Conservation (phyloP, 2,113 vertebrate species). For the Stomatorhinus ivindoensis region DNA sequence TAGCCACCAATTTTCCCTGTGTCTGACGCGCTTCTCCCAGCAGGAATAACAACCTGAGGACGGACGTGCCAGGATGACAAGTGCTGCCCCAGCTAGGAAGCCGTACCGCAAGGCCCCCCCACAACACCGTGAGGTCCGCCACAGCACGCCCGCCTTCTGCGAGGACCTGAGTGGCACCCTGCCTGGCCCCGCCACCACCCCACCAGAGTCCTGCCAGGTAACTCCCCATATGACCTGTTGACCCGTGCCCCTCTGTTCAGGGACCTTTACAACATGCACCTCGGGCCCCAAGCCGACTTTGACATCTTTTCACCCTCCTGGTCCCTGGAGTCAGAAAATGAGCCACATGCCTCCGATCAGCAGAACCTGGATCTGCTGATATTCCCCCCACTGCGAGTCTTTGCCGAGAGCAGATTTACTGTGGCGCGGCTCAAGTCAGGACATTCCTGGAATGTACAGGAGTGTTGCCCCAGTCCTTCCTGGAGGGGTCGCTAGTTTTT, state of each 20-base stretch:
- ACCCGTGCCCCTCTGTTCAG: slow-evolving; percentile 41
- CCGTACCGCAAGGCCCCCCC: slow-evolving; percentile 95
- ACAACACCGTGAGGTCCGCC: slow-evolving; percentile 83
- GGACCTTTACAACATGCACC: slow-evolving; percentile 37
- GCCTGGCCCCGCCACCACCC: slow-evolving; percentile 42
- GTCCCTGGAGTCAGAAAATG: slow-evolving; percentile 57
- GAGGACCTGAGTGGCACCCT: slow-evolving; percentile 60
- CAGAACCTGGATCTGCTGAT: slow-evolving; percentile 52
- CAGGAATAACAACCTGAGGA: slow-evolving; percentile 30
- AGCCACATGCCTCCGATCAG: slow-evolving; percentile 54
- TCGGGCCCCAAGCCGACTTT: slow-evolving; percentile 43
- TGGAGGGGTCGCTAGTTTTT: slow-evolving; percentile 59
- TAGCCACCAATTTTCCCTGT: not conserved
- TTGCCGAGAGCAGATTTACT: slow-evolving; percentile 19
- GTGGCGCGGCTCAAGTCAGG: slow-evolving; percentile 22
- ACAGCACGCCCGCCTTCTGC: slow-evolving; percentile 56
- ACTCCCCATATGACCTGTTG: slow-evolving; percentile 31
- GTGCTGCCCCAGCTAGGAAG: slow-evolving; percentile 74
- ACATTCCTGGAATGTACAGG: slow-evolving; percentile 26
- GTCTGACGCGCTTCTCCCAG: slow-evolving; percentile 30
- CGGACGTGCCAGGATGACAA: slow-evolving; percentile 68
- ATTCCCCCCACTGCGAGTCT: slow-evolving; percentile 34
- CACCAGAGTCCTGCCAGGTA: slow-evolving; percentile 68
- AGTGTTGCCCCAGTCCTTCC: slow-evolving; percentile 47
- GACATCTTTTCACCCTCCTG: slow-evolving; percentile 44